A percentile compares a stretch with the other conserved stretches of the same genome.
These are phyloP conservation scores for Metallyticus violacea DNA, from an alignment of 2,888 invertebrate genomes.

Conservation along the genomic window DNA sequence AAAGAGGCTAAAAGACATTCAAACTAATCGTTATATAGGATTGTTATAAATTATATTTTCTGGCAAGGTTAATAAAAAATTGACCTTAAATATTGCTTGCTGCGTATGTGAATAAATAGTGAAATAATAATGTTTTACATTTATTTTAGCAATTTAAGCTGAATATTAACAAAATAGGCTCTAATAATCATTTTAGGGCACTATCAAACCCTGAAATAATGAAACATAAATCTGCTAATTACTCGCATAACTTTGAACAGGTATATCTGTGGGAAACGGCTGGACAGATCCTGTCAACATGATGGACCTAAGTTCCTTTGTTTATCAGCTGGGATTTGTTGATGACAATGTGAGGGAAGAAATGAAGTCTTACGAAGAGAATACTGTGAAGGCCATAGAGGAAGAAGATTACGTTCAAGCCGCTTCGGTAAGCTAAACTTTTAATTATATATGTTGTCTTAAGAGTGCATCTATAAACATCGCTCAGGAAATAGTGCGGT, in stretches of 20 bases:
- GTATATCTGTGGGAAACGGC: conserved; percentile 17
- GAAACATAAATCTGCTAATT: not conserved
- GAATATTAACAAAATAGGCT: too few relatives aligned
- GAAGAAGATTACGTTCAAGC: not conserved
- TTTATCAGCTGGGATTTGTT: conserved; percentile 20
- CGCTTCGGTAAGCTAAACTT: not conserved
- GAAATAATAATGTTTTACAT: not conserved
- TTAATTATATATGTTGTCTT: too few relatives aligned
- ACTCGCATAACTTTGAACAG: not conserved
- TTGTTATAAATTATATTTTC: too few relatives aligned
- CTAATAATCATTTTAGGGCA: too few relatives aligned
- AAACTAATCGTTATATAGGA: too few relatives aligned
- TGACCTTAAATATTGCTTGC: too few relatives aligned
- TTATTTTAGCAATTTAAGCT: too few relatives aligned
- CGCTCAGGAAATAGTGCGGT: too few relatives aligned
- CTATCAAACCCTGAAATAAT: too few relatives aligned
- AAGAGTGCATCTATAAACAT: too few relatives aligned
- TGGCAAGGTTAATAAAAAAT: too few relatives aligned
- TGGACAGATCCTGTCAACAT: conserved; percentile 19
- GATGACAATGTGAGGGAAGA: not conserved
- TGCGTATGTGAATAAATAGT: conserved; percentile 55
- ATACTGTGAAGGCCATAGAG: not conserved
- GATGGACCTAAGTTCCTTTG: conserved; percentile 16
- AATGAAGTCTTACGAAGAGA: not conserved
- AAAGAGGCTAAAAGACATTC: too few relatives aligned